Conservation (phyloP, 37 sponge, comb jelly and placozoan species). For the Chondrilla cf. caribensis region DNA sequence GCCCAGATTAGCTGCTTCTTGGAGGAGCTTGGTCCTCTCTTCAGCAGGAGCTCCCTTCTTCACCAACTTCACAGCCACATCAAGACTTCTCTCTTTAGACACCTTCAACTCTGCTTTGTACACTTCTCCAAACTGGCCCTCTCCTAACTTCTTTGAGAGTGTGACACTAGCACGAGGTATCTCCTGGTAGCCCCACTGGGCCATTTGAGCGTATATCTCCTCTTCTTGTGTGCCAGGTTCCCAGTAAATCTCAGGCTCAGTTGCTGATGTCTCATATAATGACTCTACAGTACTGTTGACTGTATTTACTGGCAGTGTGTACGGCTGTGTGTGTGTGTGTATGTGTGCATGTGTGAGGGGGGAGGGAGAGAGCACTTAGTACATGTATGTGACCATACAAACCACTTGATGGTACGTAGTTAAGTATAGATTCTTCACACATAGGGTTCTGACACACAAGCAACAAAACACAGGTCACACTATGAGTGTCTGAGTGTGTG, state of each 20-base stretch:
- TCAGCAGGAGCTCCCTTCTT: slow-evolving; percentile 17
- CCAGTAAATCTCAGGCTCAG: not conserved
- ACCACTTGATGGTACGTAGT: too few species aligned
- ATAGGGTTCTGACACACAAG: too few species aligned
- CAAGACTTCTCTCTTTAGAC: not conserved
- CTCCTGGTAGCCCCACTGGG: not conserved
- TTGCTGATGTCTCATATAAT: too few species aligned
- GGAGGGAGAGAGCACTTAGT: too few species aligned
- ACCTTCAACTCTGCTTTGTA: slow-evolving; percentile 19
- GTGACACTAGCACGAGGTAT: not conserved
- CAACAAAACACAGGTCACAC: too few species aligned
- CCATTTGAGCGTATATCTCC: slow-evolving; percentile 14
- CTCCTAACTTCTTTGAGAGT: not conserved
- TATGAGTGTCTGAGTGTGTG: too few species aligned
- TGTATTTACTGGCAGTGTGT: too few species aligned
- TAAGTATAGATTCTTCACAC: too few species aligned
- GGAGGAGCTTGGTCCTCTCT: slow-evolving; percentile 1
- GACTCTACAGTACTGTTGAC: too few species aligned
- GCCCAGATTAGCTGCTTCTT: slow-evolving; percentile 4
- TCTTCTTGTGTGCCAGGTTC: not conserved
- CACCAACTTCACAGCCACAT: slow-evolving; percentile 18
- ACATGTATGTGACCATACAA: too few species aligned
- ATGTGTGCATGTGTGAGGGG: not conserved
- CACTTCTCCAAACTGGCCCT: slow-evolving; percentile 11
- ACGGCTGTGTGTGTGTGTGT: too few species aligned